Percentiles rank a stretch among this genome's conserved stretches.
These are phyloP conservation scores for Trematocara macrostoma DNA, from an alignment of 2,113 vertebrate genomes.

Conservation along the genomic window DNA sequence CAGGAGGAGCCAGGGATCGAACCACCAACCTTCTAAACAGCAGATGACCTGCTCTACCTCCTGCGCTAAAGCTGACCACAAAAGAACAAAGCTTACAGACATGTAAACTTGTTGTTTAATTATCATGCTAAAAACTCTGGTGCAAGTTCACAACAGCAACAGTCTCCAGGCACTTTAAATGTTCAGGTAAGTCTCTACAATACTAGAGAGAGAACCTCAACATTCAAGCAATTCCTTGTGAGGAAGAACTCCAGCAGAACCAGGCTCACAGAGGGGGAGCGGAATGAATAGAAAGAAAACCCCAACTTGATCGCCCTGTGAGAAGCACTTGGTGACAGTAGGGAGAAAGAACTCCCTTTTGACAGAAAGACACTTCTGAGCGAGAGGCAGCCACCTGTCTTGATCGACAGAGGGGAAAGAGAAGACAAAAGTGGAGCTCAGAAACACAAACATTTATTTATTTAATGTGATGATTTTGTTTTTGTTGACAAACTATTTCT, in stretches of 20 bases:
- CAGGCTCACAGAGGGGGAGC: not conserved
- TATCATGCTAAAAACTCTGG: not conserved
- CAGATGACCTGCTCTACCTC: not conserved
- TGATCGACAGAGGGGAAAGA: not conserved
- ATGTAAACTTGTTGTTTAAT: not conserved
- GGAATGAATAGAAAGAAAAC: not conserved
- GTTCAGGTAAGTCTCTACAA: not conserved
- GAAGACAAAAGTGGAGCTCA: not conserved
- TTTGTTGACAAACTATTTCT: not conserved
- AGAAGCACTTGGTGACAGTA: not conserved
- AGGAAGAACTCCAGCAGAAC: not conserved
- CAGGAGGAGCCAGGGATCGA: accelerated
- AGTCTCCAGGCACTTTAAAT: accelerated
- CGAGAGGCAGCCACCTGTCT: not conserved
- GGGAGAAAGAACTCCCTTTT: not conserved
- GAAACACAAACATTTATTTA: not conserved
- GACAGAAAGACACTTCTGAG: not conserved
- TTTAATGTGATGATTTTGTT: not conserved
- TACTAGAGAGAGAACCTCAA: not conserved
- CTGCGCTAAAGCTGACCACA: not conserved
- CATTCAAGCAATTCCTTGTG: not conserved
- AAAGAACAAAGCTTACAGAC: not conserved
- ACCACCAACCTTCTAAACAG: not conserved
- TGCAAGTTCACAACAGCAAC: not conserved
- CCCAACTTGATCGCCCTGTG: not conserved